Percentiles rank a stretch among this genome's conserved stretches.
Evolutionary conservation across 2,113 vertebrate genomes (phyloP).

Genomic region (Holacanthus passer): DNA sequence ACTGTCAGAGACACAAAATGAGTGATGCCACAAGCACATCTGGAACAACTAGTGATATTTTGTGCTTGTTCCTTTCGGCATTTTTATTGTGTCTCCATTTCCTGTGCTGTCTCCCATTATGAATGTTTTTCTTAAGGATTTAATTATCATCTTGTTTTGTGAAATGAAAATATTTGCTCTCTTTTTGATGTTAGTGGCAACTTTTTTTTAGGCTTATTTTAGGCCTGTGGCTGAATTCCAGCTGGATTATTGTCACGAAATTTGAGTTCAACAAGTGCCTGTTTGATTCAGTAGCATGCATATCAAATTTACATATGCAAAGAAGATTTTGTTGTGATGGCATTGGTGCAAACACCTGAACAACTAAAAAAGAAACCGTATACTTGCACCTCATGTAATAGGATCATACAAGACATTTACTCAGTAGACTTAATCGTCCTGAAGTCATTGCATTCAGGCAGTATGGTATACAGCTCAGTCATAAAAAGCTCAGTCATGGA

Average conservation of each 20-base stretch:
- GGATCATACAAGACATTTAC: background rate
- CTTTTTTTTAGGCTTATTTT: background rate
- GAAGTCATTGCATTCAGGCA: slow-evolving; percentile 6
- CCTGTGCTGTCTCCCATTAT: slow-evolving; percentile 17
- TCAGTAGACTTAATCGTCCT: background rate
- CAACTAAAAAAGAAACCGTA: background rate
- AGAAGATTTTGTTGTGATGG: background rate
- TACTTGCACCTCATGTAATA: background rate
- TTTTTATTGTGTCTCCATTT: slow-evolving; percentile 36
- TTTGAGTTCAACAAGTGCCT: background rate
- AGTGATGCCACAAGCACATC: slow-evolving; percentile 41
- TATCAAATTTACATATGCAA: background rate
- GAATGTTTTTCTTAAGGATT: slow-evolving; percentile 24
- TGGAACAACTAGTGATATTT: slow-evolving; percentile 30
- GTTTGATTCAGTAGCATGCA: background rate
- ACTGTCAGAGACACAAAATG: slow-evolving; percentile 23
- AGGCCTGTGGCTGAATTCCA: background rate
- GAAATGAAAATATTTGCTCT: slow-evolving; percentile 15
- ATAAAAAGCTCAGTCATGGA: slow-evolving; percentile 53
- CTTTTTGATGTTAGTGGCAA: background rate
- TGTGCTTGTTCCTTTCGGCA: slow-evolving; percentile 36
- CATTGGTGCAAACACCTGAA: background rate
- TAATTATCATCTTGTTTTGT: slow-evolving; percentile 26
- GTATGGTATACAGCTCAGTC: slow-evolving; percentile 29
- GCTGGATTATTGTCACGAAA: background rate